Evolutionary conservation across 2,888 invertebrate species (phyloP), one percentile per base, ranked within the genome.

Genomic region (Morpho deidamia): DNA sequence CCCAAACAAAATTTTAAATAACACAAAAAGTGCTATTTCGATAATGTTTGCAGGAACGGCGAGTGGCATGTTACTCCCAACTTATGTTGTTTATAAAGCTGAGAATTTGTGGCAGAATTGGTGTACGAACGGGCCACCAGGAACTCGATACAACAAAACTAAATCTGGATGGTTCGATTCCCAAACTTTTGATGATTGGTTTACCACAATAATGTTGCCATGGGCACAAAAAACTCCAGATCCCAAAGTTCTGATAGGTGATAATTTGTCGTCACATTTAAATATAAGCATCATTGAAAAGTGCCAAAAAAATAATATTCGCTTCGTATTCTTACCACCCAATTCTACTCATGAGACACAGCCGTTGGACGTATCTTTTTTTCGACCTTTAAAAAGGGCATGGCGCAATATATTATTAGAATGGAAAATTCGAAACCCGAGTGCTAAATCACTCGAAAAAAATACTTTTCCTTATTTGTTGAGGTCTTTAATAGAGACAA

Each of bases 1-100:
- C 53, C 71, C 74, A 5, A 75, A 81, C 47, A 53, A 68, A 33
- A 66, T 76, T 10, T 67, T 72, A 51, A 74, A 81, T 53, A 56
- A 61, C 34, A n/a, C n/a, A n/a, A n/a, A n/a, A n/a, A 33, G 40
- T 2, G 12, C 38, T 9, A 34, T 43, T 8, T 53, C 55, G 14
- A 32, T 56, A 7, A 56, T 57, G 57, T 34, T 57, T 2, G 12
- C 53, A 8, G 47, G 23, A 7, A 11, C 51, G 9, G 51, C 47
- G 7, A 46, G 43, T n/a, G 46, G 55, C n/a, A 56, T 61, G 41
- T 14, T 76, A 2, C 59, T 82, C 33, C 78, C 81, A 7, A 65
- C 67, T 32, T 84, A 82, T 60, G 73, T 53, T 2, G 50, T 53
- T 1, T 53, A 57, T 12, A 51, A 50, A 11, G 39, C 53, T 7